These are phyloP conservation scores for Pelmatolapia mariae DNA, from an alignment of 2,113 vertebrate genomes.

Conservation along the genomic window DNA sequence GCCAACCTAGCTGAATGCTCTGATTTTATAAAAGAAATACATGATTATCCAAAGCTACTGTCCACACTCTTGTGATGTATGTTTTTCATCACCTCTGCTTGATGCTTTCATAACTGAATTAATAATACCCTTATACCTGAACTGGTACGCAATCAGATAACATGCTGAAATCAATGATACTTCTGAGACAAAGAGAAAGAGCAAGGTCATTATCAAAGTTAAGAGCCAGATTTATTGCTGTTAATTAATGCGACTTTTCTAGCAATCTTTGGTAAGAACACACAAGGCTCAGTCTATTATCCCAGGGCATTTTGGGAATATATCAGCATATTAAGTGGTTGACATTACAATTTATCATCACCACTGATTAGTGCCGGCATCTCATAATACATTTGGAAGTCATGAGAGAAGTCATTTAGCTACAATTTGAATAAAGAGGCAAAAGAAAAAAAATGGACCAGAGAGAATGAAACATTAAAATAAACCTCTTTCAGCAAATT, in stretches of 20 bases:
- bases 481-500: not conserved
- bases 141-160: not conserved
- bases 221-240: conserved; percentile 10
- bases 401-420: conserved; percentile 15
- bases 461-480: not conserved
- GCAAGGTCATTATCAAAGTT: conserved; percentile 33
- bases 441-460: not conserved
- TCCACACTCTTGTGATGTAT: not conserved
- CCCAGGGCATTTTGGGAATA: not conserved
- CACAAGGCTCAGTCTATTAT: not conserved
- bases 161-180: not conserved
- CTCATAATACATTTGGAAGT: conserved; percentile 10
- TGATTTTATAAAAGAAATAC: not conserved
- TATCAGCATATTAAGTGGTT: conserved; percentile 28
- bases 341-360: conserved; percentile 35
- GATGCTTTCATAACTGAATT: not conserved
- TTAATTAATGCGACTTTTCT: conserved; percentile 34
- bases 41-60: not conserved
- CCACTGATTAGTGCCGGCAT: conserved; percentile 6
- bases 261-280: conserved; percentile 7
- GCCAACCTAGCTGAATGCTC: not conserved
- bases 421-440: conserved; percentile 4
- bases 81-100: not conserved
- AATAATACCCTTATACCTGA: not conserved
- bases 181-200: not conserved